A percentile compares a stretch with the other conserved stretches of the same genome.
phyloP scores from a whole-genome alignment of 2,888 invertebrate genomes.

The Melitaea athalia region DNA sequence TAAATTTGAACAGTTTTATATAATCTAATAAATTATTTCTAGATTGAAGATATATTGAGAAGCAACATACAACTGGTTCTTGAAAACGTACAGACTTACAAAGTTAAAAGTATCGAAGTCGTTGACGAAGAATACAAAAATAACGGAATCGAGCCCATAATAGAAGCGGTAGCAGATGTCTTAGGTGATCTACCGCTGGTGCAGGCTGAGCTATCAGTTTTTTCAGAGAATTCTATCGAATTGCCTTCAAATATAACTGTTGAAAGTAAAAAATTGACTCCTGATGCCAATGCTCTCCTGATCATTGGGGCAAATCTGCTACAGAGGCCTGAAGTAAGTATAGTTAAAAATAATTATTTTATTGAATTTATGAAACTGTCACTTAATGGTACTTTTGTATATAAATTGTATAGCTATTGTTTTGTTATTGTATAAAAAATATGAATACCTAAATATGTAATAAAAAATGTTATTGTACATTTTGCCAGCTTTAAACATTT shows the following conservation, averaged over 20 bases:
- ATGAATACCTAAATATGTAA: no score
- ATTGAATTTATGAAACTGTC: no score
- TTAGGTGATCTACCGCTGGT: constrained; percentile 87
- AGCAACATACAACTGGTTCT: constrained; percentile 86
- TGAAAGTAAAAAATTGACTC: constrained; percentile 83
- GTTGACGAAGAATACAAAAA: constrained; percentile 76
- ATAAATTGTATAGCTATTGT: no score
- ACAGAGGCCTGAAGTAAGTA: constrained; percentile 70
- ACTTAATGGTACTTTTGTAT: no score
- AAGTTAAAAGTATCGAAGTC: constrained; percentile 83
- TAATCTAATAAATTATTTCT: constrained; percentile 11
- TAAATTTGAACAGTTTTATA: no score
- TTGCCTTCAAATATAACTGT: constrained; percentile 79
- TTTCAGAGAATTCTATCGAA: constrained; percentile 76
- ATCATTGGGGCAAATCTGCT: constrained; percentile 80
- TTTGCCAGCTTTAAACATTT: not conserved
- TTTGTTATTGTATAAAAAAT: no score
- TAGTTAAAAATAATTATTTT: no score
- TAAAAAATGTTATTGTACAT: no score
- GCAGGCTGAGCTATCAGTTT: constrained; percentile 84
- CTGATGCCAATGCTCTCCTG: constrained; percentile 77
- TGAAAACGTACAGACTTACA: constrained; percentile 86
- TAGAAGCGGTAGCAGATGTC: constrained; percentile 80
- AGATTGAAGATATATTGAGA: constrained; percentile 81
- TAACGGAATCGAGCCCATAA: constrained; percentile 72